These are phyloP conservation scores for Apotomis turbidana DNA, from an alignment of 2,888 invertebrate species.

Conservation along the genomic window DNA sequence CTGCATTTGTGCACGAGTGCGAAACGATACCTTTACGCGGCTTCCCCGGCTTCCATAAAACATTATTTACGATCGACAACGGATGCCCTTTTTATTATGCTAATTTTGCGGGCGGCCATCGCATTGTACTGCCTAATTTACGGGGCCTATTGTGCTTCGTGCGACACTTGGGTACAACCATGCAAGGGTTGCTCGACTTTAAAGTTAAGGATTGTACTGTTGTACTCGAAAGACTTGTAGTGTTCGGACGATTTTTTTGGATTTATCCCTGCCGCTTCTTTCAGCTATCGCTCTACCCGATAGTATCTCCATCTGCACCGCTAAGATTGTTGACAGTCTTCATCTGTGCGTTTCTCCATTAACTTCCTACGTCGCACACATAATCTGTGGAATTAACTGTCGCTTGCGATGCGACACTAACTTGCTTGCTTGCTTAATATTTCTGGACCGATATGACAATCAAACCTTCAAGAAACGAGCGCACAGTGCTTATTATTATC, in stretches of 20 bases:
- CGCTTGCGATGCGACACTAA: no score
- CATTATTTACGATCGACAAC: conserved; percentile 40
- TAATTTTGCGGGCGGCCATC: conserved; percentile 25
- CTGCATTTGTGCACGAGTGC: not conserved
- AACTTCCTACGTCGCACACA: no score
- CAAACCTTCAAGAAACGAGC: no score
- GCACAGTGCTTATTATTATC: no score
- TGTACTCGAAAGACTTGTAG: not conserved
- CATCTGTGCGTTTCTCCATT: no score
- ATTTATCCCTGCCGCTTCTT: no score
- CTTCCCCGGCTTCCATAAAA: conserved; percentile 31
- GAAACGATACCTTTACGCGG: conserved; percentile 12
- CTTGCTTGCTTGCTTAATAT: no score
- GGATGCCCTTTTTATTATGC: conserved; percentile 42
- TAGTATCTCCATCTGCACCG: no score
- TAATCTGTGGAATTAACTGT: no score
- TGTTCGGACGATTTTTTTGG: not conserved
- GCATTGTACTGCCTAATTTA: conserved; percentile 39
- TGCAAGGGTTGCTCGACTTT: conserved; percentile 11
- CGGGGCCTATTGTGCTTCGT: conserved; percentile 26
- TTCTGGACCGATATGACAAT: no score
- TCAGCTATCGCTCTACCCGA: not conserved
- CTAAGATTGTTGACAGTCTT: no score
- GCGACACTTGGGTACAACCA: conserved; percentile 27
- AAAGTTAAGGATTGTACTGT: conserved; percentile 14